Evolutionary conservation across 2,113 vertebrate species (phyloP).

Genomic region (Capreolus pygargus): DNA sequence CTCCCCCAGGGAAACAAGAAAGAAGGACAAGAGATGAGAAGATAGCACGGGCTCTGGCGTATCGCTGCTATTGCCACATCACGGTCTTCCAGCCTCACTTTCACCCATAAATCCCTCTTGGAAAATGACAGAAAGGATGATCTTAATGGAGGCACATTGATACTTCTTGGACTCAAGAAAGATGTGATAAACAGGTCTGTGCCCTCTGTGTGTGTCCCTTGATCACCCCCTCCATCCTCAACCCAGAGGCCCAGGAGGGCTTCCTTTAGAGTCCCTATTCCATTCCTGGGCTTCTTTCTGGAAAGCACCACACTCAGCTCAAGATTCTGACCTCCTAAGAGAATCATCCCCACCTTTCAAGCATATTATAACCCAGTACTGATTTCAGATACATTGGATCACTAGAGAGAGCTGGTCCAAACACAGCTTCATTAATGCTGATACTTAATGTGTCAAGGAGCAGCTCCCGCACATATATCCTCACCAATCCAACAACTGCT

Average conservation of each 20-base stretch:
- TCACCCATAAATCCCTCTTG: not conserved
- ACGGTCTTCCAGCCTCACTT: not conserved
- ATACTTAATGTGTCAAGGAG: not conserved
- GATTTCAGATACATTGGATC: not conserved
- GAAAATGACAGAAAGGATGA: not conserved
- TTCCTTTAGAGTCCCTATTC: not conserved
- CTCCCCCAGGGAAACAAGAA: not conserved
- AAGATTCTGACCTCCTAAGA: not conserved
- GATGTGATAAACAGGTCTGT: not conserved
- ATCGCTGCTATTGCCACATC: accelerated
- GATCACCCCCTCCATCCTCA: not conserved
- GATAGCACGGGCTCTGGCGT: not conserved
- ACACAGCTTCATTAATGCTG: not conserved
- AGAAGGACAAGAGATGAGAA: not conserved
- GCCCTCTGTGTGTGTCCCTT: not conserved
- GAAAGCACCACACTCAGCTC: not conserved
- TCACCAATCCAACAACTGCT: not conserved
- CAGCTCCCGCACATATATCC: not conserved
- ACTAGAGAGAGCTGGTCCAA: not conserved
- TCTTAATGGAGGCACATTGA: not conserved
- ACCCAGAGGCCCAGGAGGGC: not conserved
- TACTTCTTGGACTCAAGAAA: not conserved
- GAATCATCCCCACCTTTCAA: not conserved
- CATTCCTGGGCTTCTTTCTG: not conserved
- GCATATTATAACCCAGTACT: not conserved